Evolutionary conservation across 2,113 vertebrate species (phyloP).

Genomic region (Phodopus roborovskii): DNA sequence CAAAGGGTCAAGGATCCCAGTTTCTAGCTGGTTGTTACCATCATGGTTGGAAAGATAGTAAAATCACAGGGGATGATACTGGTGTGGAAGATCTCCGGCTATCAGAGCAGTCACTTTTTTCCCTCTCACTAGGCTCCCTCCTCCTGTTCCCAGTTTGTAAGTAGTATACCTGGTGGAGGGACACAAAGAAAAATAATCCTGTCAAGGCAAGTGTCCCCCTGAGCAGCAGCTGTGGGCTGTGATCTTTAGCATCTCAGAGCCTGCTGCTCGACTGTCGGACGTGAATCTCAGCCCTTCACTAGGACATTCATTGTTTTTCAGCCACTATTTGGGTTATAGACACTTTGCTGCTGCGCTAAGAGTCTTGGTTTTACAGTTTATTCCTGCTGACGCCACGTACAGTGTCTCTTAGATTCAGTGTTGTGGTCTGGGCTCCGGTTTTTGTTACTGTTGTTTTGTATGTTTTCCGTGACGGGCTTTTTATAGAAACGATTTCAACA

Average conservation of each 20-base stretch:
- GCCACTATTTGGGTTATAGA: not conserved
- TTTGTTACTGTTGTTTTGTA: not conserved
- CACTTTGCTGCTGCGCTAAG: not conserved
- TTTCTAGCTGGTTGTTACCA: not conserved
- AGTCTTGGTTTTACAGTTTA: not conserved
- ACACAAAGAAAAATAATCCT: not conserved
- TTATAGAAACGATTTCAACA: constrained; percentile 5
- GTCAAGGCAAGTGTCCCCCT: not conserved
- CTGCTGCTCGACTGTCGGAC: not conserved
- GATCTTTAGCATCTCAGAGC: not conserved
- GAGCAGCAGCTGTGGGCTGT: too few relatives aligned
- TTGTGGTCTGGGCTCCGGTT: not conserved
- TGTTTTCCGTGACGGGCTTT: not conserved
- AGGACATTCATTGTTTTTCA: not conserved
- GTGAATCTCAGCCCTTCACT: not conserved
- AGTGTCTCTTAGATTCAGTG: not conserved
- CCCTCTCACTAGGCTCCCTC: too few relatives aligned
- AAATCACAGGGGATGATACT: not conserved
- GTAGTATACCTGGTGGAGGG: not conserved
- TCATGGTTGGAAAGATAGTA: not conserved
- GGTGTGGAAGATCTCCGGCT: not conserved
- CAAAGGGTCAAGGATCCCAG: not conserved
- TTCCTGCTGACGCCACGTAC: not conserved
- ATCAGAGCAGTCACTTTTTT: not conserved
- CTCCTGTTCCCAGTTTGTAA: not conserved